phyloP scores from a whole-genome alignment of 2,888 invertebrate genomes.

The Idaea dimidiata region DNA sequence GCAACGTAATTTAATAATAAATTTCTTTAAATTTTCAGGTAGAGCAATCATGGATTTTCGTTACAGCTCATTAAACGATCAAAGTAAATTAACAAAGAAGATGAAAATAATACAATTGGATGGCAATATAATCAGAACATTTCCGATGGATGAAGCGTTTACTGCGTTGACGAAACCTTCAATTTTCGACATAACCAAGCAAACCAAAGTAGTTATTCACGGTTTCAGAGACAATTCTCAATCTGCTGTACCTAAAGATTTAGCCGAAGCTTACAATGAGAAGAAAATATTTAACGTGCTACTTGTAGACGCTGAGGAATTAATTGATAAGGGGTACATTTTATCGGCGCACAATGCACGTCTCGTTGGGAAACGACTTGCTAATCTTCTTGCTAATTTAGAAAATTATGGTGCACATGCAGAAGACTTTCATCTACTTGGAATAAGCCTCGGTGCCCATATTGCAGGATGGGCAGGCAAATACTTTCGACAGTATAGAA shows the following conservation, averaged over 20 bases:
- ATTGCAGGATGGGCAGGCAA: conserved; percentile 77
- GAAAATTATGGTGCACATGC: conserved; percentile 67
- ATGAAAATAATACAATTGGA: conserved; percentile 64
- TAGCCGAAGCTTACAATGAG: conserved; percentile 67
- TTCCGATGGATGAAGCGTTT: conserved; percentile 64
- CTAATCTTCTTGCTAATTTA: conserved; percentile 73
- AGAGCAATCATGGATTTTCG: conserved; percentile 70
- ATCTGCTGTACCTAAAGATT: conserved; percentile 62
- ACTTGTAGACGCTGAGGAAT: conserved; percentile 68
- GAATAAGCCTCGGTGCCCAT: conserved; percentile 82
- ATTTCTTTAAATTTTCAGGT: conserved; percentile 49
- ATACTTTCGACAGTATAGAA: conserved; percentile 66
- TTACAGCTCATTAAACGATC: conserved; percentile 50
- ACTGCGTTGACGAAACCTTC: conserved; percentile 53
- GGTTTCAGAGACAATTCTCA: conserved; percentile 72
- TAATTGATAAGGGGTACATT: conserved; percentile 68
- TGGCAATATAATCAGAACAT: conserved; percentile 45
- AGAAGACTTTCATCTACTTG: conserved; percentile 77
- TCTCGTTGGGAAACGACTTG: conserved; percentile 76
- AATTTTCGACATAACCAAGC: conserved; percentile 66
- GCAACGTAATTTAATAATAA: background rate
- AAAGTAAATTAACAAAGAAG: conserved; percentile 59
- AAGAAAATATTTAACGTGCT: conserved; percentile 73
- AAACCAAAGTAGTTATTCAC: conserved; percentile 73
- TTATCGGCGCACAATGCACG: conserved; percentile 68